Evolutionary conservation across 2,797 vertebrate genomes (phyloP).

Genomic region (Sebastes alutus): DNA sequence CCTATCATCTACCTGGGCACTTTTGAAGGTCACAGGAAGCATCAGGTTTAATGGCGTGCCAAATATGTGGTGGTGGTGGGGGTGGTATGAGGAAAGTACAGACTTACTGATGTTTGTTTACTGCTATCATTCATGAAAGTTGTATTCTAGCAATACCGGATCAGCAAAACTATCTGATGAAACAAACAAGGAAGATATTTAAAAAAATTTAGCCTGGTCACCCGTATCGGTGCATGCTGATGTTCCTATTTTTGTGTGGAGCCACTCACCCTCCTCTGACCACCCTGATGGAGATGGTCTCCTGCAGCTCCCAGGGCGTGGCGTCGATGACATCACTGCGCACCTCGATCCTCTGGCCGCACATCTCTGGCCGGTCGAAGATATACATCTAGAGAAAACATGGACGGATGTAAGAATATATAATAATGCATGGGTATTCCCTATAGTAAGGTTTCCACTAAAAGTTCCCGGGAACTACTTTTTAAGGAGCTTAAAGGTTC

Average conservation of each 20-base stretch:
- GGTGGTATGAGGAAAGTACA: neutral
- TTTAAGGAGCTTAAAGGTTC: too few relatives aligned
- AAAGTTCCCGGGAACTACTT: too few relatives aligned
- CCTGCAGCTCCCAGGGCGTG: conserved; percentile 85
- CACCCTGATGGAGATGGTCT: conserved; percentile 89
- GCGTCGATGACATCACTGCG: conserved; percentile 84
- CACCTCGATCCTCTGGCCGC: conserved; percentile 86
- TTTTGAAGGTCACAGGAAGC: neutral
- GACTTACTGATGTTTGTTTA: neutral
- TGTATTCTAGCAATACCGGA: neutral
- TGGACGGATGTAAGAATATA: neutral
- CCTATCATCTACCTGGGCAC: neutral
- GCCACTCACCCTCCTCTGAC: conserved; percentile 91
- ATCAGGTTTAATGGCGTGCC: neutral
- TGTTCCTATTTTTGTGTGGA: neutral
- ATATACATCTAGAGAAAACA: conserved; percentile 84
- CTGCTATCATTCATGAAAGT: neutral
- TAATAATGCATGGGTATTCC: neutral
- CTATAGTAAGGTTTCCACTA: neutral
- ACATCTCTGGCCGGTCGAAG: conserved; percentile 84
- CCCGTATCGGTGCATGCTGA: neutral
- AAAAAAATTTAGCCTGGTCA: accelerated
- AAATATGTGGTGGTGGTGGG: neutral
- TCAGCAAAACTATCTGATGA: neutral
- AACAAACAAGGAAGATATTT: neutral